phyloP scores from a whole-genome alignment of 2,888 invertebrate species.

The Athrips mouffetella region DNA sequence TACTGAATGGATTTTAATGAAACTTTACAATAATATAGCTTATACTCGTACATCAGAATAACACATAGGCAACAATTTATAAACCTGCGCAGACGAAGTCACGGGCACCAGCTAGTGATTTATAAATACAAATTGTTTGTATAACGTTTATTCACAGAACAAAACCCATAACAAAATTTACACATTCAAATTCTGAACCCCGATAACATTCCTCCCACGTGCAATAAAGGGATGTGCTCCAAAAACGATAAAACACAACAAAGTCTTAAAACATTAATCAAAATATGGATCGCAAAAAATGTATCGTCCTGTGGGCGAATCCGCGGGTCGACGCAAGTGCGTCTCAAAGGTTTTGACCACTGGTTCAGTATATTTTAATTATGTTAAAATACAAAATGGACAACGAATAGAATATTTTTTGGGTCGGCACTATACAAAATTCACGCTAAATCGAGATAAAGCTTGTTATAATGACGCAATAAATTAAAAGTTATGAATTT shows the following conservation, averaged over 20 bases:
- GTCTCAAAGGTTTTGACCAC: neutral
- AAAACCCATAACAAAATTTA: neutral
- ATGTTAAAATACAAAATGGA: no score
- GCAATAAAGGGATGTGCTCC: constrained; percentile 49
- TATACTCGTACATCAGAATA: no score
- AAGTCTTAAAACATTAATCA: constrained; percentile 57
- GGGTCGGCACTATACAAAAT: no score
- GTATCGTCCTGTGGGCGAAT: constrained; percentile 48
- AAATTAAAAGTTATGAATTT: no score
- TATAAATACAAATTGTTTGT: neutral
- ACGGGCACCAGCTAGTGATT: no score
- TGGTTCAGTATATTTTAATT: constrained; percentile 30
- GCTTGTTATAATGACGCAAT: no score
- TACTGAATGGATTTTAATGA: no score
- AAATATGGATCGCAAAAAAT: constrained; percentile 65
- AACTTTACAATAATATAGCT: no score
- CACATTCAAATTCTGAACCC: neutral
- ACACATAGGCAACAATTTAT: neutral
- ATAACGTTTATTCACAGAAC: neutral
- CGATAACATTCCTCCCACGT: constrained; percentile 33
- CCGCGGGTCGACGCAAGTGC: constrained; percentile 25
- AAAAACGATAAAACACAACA: constrained; percentile 58
- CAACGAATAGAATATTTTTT: no score
- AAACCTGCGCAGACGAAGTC: no score
- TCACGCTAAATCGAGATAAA: no score